Evolutionary conservation across 2,113 vertebrate species (phyloP).

Genomic region (Cynocephalus volans): DNA sequence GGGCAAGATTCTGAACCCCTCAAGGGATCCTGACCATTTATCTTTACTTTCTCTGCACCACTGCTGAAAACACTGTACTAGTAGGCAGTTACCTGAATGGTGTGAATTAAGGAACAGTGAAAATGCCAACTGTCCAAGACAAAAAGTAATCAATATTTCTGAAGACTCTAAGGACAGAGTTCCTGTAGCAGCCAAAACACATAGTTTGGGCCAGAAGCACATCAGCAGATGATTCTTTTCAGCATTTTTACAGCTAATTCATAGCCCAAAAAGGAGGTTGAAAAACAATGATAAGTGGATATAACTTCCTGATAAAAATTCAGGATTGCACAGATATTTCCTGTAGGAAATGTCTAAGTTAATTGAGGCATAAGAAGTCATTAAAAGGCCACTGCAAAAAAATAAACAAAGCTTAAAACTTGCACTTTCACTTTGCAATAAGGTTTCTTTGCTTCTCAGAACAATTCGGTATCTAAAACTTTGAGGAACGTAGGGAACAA

Average conservation of each 20-base stretch:
- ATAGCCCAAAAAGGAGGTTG: slow-evolving; percentile 34
- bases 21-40: too few relatives aligned
- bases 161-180: slow-evolving; percentile 58
- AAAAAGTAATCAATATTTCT: slow-evolving; percentile 38
- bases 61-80: background rate
- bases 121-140: slow-evolving; percentile 35
- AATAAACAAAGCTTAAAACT: slow-evolving; percentile 43
- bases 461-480: slow-evolving; percentile 27
- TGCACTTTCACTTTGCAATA: slow-evolving; percentile 27
- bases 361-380: slow-evolving; percentile 69
- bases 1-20: too few relatives aligned
- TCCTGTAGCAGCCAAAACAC: slow-evolving; percentile 62
- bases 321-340: slow-evolving; percentile 76
- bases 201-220: slow-evolving; percentile 42
- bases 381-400: slow-evolving; percentile 61
- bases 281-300: slow-evolving; percentile 74
- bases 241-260: slow-evolving; percentile 73
- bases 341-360: slow-evolving; percentile 77
- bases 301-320: slow-evolving; percentile 79
- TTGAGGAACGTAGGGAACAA: background rate
- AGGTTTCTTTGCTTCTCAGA: background rate
- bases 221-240: slow-evolving; percentile 71
- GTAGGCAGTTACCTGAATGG: background rate
- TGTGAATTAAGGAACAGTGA: background rate
- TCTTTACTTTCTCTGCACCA: background rate